Evolutionary conservation across 2,797 vertebrate species (phyloP), one percentile per base, ranked within the genome.

Genomic region (Sebastes vulpes): DNA sequence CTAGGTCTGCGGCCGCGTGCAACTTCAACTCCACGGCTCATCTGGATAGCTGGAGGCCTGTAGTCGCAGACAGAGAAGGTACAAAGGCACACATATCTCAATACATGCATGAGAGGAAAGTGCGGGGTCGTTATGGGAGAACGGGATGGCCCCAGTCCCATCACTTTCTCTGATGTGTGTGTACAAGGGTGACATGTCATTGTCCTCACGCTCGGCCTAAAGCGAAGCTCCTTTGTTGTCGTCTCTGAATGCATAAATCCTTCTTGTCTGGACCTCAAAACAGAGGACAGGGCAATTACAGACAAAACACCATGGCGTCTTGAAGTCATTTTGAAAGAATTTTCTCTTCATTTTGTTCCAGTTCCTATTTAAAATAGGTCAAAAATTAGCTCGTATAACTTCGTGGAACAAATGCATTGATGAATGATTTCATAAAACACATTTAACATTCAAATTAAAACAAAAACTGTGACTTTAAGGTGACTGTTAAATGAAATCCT

Each of bases 11-110:
- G 73, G 80, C 63, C 52, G 70, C 31, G 71, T 84, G 65, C 87
- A 85, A 93, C 88, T 89, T 75, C 92, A 81, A 76, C 88, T 79
- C 88, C 68, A 57, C 26, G 77, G 88, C 92, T 94, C 90, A 83
- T 88, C 79, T 91, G 87, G 82, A 93, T 95, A 71, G 95, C 96
- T 92, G 90, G 77, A 94, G 96, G 96, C 95, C 94, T 79, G 16
- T 18, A 70, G 87, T 85, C 52, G 35, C 87, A 92, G 89, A 90
- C 85, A 89, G 89, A 95, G 93, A 95, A 95, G 95, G 95, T 95
- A 95, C 95, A 96, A 96, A 95, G 94, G 90, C 75, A 10, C 77
- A 82, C 86, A 91, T 83, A 90, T 95, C 92, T 91, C 88, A 88
- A 92, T 92, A 91, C 87, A 92, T 91, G 91, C 87, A 90, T 89